Base-by-base conservation (phyloP, 2,888 invertebrate genomes). In the Sthenelais limicola region DNA sequence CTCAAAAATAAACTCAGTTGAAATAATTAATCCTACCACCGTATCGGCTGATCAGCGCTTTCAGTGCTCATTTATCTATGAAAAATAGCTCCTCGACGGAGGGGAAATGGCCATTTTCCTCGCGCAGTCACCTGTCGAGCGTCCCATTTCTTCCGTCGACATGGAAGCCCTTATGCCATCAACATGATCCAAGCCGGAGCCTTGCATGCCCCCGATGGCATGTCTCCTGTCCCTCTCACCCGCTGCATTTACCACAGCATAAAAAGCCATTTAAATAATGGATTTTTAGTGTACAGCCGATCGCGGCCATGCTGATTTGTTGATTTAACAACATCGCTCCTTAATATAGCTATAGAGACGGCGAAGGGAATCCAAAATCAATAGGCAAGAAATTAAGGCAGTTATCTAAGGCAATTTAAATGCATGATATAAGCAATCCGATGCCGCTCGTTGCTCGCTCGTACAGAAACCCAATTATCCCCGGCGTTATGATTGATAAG, bases 381-480 rank as follows among this genome's bases (percentile, higher is more conserved):
- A 62, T 62, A 62, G 62, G 62, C 35, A 35, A 62, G 38, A 18
- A 62, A 62, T 21, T 35, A 35, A 33, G 62, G 62, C 62, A 62
- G 62, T 62, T 62, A 62, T 62, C 62, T 35, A 35, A 38, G 62
- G 38, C 62, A 62, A 62, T 62, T 62, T 62, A 62, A 62, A 62
- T 62, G 62, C 62, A 62, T 62, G 62, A 62, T 62, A 33, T 35
- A 62, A 62, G 62, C 62, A 62, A 62, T 62, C 62, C 62, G 62
- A 62, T 62, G 62, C 62, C 62, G 35, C 28, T 62, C 62, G 43
- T 35, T 26, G 38, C 21, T 24, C 62, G 24, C 62, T 24, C 12
- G n/a, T 24, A 18, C 38, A 38, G 38, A 26, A 62, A 62, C 62
- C 62, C 62, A 62, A 62, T 62, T 62, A 62, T n/a, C 38, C 3